A percentile compares a stretch with the other conserved stretches of the same genome.
Conservation (phyloP, 2,113 vertebrate genomes). For the Polypterus senegalus region DNA sequence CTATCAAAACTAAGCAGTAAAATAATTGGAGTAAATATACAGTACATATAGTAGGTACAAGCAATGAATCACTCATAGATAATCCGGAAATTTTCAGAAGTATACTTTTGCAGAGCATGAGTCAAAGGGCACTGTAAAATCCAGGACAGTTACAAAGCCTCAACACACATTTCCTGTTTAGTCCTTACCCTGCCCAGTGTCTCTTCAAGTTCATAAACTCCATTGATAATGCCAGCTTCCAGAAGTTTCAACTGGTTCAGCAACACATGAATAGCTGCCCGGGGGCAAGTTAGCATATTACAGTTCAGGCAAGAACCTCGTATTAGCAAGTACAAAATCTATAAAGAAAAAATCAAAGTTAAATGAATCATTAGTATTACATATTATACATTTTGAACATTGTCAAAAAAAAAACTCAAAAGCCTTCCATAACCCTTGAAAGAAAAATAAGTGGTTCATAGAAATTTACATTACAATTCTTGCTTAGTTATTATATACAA, state of each 20-base stretch:
- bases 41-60: too few relatives aligned
- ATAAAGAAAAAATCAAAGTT: background rate
- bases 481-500: too few relatives aligned
- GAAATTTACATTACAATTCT: too few relatives aligned
- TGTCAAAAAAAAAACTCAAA: too few relatives aligned
- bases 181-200: constrained; percentile 60
- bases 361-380: too few relatives aligned
- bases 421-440: too few relatives aligned
- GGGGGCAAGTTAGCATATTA: constrained; percentile 66
- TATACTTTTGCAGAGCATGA: too few relatives aligned
- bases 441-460: too few relatives aligned
- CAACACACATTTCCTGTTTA: background rate
- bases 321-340: constrained; percentile 71
- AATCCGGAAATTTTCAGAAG: too few relatives aligned
- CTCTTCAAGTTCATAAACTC: constrained; percentile 62
- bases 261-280: constrained; percentile 69
- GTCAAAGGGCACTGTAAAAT: background rate
- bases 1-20: too few relatives aligned
- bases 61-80: background rate
- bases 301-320: constrained; percentile 79
- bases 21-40: too few relatives aligned
- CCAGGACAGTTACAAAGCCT: background rate
- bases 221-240: constrained; percentile 63
- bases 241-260: constrained; percentile 70
- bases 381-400: too few relatives aligned